Conservation (phyloP, 2,797 vertebrate species). For the Siniperca scherzeri region DNA sequence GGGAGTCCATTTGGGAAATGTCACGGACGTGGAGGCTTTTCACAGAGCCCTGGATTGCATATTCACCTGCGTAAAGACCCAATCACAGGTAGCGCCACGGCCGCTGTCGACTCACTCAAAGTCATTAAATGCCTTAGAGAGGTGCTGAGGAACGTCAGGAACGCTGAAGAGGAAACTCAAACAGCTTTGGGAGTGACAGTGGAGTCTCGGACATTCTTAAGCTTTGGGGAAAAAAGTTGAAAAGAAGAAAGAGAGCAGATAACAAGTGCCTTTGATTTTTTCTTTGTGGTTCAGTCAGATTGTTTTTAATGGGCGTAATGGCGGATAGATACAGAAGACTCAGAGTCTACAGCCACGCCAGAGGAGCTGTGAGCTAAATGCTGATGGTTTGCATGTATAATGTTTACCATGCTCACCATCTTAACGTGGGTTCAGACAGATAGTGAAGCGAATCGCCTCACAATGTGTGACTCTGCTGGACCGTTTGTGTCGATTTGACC, state of each 20-base stretch:
- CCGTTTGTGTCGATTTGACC: background rate
- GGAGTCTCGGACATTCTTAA: background rate
- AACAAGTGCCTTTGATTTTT: background rate
- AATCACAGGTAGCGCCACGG: slow-evolving; percentile 30
- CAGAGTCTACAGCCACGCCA: background rate
- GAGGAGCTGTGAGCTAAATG: background rate
- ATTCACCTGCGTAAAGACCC: slow-evolving; percentile 46
- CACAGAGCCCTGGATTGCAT: slow-evolving; percentile 18
- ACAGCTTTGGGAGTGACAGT: background rate
- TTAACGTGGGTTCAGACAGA: slow-evolving; percentile 2
- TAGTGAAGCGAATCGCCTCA: background rate
- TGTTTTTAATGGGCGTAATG: background rate
- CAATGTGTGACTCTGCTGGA: background rate
- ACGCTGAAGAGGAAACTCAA: background rate
- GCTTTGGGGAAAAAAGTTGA: background rate
- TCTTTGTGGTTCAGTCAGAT: background rate
- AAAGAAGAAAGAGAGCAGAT: background rate
- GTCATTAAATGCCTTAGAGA: slow-evolving; percentile 5
- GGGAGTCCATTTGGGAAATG: slow-evolving; percentile 53
- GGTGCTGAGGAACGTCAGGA: background rate
- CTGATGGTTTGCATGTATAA: background rate
- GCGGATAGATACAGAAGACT: background rate
- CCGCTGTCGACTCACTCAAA: background rate
- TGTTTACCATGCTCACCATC: background rate
- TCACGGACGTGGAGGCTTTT: slow-evolving; percentile 32